Evolutionary conservation across 2,797 vertebrate genomes (phyloP), one percentile per base, ranked within the genome.

Genomic region (Petrocephalus schoutedeni): DNA sequence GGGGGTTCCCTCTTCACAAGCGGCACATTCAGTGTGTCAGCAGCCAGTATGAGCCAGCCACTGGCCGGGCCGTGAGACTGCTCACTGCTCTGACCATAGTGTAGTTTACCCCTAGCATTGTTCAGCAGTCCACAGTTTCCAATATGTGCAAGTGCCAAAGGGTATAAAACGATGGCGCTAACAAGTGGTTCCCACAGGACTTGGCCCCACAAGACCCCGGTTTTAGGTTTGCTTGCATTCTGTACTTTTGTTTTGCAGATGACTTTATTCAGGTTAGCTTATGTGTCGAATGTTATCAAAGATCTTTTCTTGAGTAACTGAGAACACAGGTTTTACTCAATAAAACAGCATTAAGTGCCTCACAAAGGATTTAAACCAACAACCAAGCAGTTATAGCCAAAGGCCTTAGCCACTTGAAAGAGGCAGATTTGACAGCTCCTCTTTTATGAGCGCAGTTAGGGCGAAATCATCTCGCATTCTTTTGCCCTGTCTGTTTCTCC

Each of bases 361-460:
- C 85, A 51, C 85, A 86, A 86, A 49, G 45, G 58, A 86, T 49
- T 45, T 36, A 59, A 86, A 59, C 84, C 82, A 85, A 85, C 53
- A 86, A 41, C 84, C 58, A 45, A 86, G 58, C 41, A 58, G 41
- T 64, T 58, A 56, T 45, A 49, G 36, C 58, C 85, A 61, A 61
- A 61, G 45, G 57, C 14, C 14, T 8, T 3, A 53, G 32, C 19
- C 85, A 86, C 85, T 64, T 86, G 21, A 45, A 51, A 51, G 57
- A 67, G 57, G 28, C 64, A 41, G 19, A 61, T 64, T 56, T 64
- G 23, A 85, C 83, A 85, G 53, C 59, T 51, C n/a, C 58, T 61
- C 58, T 23, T 86, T 57, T 86, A 86, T 36, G 53, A 23, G 10
- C 41, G 14, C 10, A 45, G 74, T 19, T 36, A 82, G 41, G 49